Percentiles rank a stretch among this genome's conserved stretches.
Evolutionary conservation across 2,113 vertebrate genomes (phyloP).

Genomic region (Collichthys lucidus): DNA sequence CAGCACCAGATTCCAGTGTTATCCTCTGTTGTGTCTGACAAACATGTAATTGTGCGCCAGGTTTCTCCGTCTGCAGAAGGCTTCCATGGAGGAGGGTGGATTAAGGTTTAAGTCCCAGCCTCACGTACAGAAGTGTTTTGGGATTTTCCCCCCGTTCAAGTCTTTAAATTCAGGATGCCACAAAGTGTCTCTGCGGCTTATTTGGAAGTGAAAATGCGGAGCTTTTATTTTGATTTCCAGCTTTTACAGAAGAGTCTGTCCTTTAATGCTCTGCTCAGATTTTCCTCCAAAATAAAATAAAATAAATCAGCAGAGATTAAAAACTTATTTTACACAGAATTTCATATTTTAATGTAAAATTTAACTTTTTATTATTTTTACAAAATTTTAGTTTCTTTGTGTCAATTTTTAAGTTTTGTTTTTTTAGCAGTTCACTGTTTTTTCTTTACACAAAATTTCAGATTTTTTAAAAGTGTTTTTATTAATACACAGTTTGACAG

Average conservation of each 20-base stretch:
- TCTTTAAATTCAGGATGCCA: conserved; percentile 16
- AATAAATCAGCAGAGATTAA: not conserved
- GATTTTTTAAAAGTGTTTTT: too few relatives aligned
- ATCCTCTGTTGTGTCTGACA: conserved; percentile 47
- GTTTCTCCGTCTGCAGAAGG: conserved; percentile 51
- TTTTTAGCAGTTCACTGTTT: too few relatives aligned
- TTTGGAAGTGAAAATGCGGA: not conserved
- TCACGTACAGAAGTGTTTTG: conserved; percentile 49
- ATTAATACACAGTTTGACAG: too few relatives aligned
- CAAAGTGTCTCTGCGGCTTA: conserved; percentile 7
- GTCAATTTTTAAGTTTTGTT: too few relatives aligned
- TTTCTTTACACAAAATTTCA: too few relatives aligned
- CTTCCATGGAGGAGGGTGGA: conserved; percentile 24
- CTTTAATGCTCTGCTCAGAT: not conserved
- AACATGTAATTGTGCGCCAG: conserved; percentile 67
- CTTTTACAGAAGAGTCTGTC: too few relatives aligned
- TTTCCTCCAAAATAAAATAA: not conserved
- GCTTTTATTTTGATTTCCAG: conserved; percentile 1
- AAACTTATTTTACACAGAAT: not conserved
- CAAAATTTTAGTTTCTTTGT: too few relatives aligned
- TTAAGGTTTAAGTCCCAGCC: conserved; percentile 61
- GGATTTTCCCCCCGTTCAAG: conserved; percentile 27
- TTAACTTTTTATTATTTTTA: too few relatives aligned
- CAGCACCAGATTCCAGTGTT: conserved; percentile 43
- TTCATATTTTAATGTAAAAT: not conserved